A percentile compares a stretch with the other conserved stretches of the same genome.
These are phyloP conservation scores for Heliocidaris tuberculata DNA, from an alignment of 35 echinoderm and acorn worm genomes.

Conservation along the genomic window DNA sequence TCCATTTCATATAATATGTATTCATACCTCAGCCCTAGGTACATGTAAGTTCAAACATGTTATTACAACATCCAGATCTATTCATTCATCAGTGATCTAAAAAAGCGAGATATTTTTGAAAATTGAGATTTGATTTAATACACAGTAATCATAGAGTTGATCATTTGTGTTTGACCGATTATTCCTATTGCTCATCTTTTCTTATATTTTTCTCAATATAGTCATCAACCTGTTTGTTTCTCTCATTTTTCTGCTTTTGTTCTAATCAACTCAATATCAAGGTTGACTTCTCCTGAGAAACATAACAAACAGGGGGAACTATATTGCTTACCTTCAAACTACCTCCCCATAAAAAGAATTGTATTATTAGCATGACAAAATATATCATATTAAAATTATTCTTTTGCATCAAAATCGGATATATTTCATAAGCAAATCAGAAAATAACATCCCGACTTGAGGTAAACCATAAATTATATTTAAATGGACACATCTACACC, in stretches of 20 bases:
- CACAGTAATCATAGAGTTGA: background rate
- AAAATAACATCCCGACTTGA: background rate
- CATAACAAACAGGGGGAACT: no score
- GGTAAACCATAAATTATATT: no score
- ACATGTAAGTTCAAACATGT: background rate
- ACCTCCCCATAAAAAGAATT: background rate
- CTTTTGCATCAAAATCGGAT: background rate
- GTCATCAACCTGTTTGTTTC: background rate
- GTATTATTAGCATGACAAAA: background rate
- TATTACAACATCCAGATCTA: background rate
- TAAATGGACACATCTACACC: no score
- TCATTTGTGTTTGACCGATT: background rate
- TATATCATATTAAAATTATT: background rate
- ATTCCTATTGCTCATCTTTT: background rate
- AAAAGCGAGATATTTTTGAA: background rate
- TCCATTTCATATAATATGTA: no score
- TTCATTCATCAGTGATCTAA: background rate
- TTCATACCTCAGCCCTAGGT: no score
- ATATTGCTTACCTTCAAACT: background rate
- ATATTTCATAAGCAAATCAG: background rate
- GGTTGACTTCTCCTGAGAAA: background rate
- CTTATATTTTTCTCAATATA: no score
- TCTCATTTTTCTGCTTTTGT: background rate
- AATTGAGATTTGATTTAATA: background rate
- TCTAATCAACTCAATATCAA: background rate